Conservation (phyloP, 2,113 vertebrate genomes). For the Phalacrocorax aristotelis region DNA sequence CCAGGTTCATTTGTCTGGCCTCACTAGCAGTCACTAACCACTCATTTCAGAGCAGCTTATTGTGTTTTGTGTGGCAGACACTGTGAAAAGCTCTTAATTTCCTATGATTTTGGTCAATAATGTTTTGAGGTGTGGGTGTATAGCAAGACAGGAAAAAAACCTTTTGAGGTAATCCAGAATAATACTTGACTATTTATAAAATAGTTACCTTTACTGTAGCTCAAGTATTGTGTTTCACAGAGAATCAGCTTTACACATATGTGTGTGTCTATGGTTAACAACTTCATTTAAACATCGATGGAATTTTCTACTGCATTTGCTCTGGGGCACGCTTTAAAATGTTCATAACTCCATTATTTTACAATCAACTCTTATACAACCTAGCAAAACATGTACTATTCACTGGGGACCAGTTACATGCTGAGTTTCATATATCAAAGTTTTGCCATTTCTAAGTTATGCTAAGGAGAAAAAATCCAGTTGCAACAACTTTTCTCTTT, state of each 20-base stretch:
- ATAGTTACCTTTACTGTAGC: neutral
- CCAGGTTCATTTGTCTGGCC: neutral
- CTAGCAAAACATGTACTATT: neutral
- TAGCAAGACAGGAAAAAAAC: neutral
- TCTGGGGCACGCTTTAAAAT: neutral
- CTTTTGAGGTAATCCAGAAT: neutral
- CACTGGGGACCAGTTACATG: neutral
- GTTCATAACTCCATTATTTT: constrained; percentile 21
- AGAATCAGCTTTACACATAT: neutral
- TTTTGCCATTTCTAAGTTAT: neutral
- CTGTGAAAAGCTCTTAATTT: neutral
- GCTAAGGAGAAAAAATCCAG: neutral
- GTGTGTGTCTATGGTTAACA: neutral
- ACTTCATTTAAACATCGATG: neutral
- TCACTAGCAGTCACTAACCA: neutral
- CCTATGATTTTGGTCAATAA: neutral
- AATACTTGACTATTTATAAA: neutral
- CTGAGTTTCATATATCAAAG: constrained; percentile 1
- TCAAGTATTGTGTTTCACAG: neutral
- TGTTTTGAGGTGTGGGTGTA: neutral
- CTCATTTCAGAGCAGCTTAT: neutral
- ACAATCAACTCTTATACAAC: neutral
- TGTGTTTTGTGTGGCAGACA: neutral
- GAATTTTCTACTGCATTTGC: constrained; percentile 1
- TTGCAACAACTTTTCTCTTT: neutral